A percentile compares a stretch with the other conserved stretches of the same genome.
These are phyloP conservation scores for Xenentodon cancila DNA, from an alignment of 2,797 vertebrate species.

Conservation along the genomic window DNA sequence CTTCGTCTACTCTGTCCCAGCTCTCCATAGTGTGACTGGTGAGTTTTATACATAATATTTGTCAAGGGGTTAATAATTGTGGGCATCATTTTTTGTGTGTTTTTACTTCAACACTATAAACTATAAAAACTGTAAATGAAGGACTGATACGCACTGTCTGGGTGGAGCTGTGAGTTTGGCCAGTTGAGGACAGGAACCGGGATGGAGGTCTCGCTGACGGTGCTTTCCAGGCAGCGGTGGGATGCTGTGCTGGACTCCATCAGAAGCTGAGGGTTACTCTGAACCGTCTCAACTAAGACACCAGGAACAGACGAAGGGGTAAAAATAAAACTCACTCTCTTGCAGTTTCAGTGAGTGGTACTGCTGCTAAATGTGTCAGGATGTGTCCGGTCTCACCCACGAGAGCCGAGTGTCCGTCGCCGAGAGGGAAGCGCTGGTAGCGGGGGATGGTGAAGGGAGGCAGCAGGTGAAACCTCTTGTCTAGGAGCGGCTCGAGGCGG, in stretches of 20 bases:
- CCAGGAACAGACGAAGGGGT: conserved; percentile 40
- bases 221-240: conserved; percentile 85
- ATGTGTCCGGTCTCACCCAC: conserved; percentile 83
- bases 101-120: too few relatives aligned
- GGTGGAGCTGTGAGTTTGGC: conserved; percentile 86
- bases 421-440: conserved; percentile 96
- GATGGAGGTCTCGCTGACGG: conserved; percentile 93
- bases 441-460: conserved; percentile 92
- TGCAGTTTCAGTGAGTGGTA: background rate
- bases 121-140: too few relatives aligned
- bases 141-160: conserved; percentile 84
- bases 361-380: background rate
- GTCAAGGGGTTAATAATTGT: too few relatives aligned
- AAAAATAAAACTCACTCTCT: conserved; percentile 42
- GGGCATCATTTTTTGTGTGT: too few relatives aligned
- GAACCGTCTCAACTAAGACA: conserved; percentile 91
- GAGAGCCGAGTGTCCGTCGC: conserved; percentile 92
- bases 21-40: too few relatives aligned
- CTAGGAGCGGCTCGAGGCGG: conserved; percentile 94
- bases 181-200: conserved; percentile 93
- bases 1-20: too few relatives aligned
- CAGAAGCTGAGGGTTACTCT: conserved; percentile 94
- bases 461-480: conserved; percentile 92
- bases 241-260: conserved; percentile 84
- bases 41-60: too few relatives aligned